Evolutionary conservation across 2,888 invertebrate genomes (phyloP), one percentile per base, ranked within the genome.

Genomic region (Lasiommata megera): DNA sequence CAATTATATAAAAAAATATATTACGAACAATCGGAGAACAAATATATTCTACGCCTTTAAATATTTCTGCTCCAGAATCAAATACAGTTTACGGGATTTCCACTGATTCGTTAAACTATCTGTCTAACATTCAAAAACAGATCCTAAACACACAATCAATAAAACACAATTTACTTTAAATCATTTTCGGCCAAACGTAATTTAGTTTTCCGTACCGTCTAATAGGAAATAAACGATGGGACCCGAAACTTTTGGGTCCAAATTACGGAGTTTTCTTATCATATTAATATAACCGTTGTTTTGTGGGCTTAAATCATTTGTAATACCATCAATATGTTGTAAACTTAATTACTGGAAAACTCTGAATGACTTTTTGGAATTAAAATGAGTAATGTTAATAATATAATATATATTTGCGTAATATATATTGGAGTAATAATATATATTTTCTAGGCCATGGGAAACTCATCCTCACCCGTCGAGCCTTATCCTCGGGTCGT

Each of bases 141-240:
- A 9, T 29, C 28, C 29, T 29, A 29, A 9, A 12, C 0, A 14
- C 28, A 29, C 16, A 12, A 11, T 7, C 0, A 12, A 11, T 43
- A 43, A 29, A 44, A 28, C 7, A 29, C 44, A 44, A 28, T 50
- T 44, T 12, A 50, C 18, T 34, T 38, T 9, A 18, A 36, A 40
- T 34, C 36, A 12, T 41, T 28, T 28, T 11, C 11, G 8, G 14
- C 6, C 23, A 16, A 17, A 43, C 41, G 36, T 50, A 44, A 48
- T 58, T 58, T 29, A 54, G 58, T 58, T 58, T 46, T 54, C 41
- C 36, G 28, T 50, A 29, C 34, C 31, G 51, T 46, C 34, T 55
- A 59, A 59, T 59, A 48, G 52, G 43, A 28, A 60, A 43, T 48
- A 53, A 53, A 60, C 46, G 50, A 56, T 16, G 43, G 47, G n/a